Base-by-base conservation (phyloP, 1,140 invertebrate genomes). In the Caenorhabditis brenneri region DNA sequence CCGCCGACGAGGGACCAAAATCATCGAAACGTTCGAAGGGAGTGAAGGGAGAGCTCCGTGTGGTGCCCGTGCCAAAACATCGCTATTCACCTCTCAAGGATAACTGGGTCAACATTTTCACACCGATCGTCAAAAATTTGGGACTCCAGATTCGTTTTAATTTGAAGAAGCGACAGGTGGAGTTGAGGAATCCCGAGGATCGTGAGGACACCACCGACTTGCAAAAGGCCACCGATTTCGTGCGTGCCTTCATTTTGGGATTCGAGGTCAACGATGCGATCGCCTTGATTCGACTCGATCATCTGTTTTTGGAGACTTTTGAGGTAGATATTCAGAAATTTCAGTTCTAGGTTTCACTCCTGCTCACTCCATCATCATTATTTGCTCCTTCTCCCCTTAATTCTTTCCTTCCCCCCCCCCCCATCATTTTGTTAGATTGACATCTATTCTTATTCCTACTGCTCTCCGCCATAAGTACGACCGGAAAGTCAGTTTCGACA, bases 231-330 rank as follows among this genome's bases (percentile, higher is more conserved):
- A 96, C 96, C 22, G 97, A 99, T 92, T 99, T 99, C 93, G 95
- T 99, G 0, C 95, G 95, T 92, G 97, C 97, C 12, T 99, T 99
- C 91, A 93, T 97, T 27, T 94, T 95, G 88, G 97, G 98, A 10
- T 99, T 99, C 92, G 96, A 98, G 88, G 94, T 99, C 2, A 96
- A 99, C 91, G 97, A 99, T 92, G 96, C 97, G 0, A 91, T 99
- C 53, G 97, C 98, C 0, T 91, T 99, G 12, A 92, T 99, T 7
- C 93, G 98, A 87, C 92, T 99, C 55, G 97, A 99, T 92, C 97
- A 99, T 92, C 92, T 99, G 1, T 99, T 98, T 92, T 92, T 99
- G 0, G 97, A 99, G 92, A 94, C 95, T 0, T 99, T 99, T 92
- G 95, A 99, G 93, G 93, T 99, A 36, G 95, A 95, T 92, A 6